Percentiles rank a stretch among this genome's conserved stretches.
phyloP scores from a whole-genome alignment of 2,113 vertebrate genomes.

The Nothocercus nigrocapillus region DNA sequence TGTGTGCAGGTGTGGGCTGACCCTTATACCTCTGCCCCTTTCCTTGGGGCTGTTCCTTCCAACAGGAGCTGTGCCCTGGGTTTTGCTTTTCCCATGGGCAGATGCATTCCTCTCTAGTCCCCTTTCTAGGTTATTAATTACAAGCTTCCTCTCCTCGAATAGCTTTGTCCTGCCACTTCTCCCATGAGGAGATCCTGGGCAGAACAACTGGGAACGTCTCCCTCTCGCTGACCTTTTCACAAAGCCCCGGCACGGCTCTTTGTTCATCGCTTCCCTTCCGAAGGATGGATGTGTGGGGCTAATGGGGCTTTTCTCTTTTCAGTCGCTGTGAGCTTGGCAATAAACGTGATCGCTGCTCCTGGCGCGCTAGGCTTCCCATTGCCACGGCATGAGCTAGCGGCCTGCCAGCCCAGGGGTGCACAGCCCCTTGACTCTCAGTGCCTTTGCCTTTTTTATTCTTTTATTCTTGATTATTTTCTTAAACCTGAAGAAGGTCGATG shows the following conservation, averaged over 20 bases:
- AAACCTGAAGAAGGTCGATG: background rate
- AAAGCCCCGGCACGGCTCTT: background rate
- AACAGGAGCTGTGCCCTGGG: background rate
- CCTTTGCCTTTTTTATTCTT: background rate
- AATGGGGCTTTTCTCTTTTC: background rate
- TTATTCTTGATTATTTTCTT: too few species aligned
- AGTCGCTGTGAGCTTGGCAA: background rate
- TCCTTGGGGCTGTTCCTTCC: background rate
- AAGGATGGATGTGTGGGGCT: background rate
- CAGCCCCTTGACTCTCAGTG: rapidly evolving
- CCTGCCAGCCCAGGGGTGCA: rapidly evolving
- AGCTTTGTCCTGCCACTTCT: background rate
- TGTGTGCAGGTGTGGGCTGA: background rate
- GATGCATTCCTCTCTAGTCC: background rate
- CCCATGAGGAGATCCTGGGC: background rate
- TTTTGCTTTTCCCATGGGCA: background rate
- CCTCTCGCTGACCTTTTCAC: background rate
- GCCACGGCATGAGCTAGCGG: rapidly evolving
- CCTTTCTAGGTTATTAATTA: background rate
- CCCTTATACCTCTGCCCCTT: background rate
- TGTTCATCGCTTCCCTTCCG: rapidly evolving
- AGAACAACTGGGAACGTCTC: background rate
- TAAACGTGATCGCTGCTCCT: background rate
- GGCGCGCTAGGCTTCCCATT: background rate
- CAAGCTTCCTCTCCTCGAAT: background rate